Percentiles rank a stretch among this genome's conserved stretches.
These are phyloP conservation scores for Drosophila sturtevanti DNA, from an alignment of 1,140 invertebrate species.

Conservation along the genomic window DNA sequence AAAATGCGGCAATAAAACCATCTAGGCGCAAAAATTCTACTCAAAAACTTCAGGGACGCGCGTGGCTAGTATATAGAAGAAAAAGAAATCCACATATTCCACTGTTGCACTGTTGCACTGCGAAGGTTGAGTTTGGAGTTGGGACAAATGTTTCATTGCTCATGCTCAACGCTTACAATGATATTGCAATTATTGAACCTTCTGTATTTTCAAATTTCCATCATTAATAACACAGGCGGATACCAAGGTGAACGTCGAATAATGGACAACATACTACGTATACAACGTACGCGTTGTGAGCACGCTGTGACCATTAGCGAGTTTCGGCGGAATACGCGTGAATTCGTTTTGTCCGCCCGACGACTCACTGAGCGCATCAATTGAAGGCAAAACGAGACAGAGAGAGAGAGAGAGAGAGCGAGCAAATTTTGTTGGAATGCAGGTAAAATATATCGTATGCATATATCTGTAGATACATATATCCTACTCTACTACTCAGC, in stretches of 20 bases:
- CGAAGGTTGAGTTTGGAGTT: slow-evolving; percentile 31
- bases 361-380: slow-evolving; percentile 77
- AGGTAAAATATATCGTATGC: slow-evolving; percentile 43
- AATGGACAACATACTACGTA: too few relatives aligned
- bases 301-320: slow-evolving; percentile 80
- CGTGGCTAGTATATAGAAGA: slow-evolving; percentile 38
- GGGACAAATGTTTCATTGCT: not conserved
- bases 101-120: too few relatives aligned
- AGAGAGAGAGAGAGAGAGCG: slow-evolving; percentile 25
- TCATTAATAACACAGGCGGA: slow-evolving; percentile 83
- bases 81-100: slow-evolving; percentile 52
- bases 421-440: slow-evolving; percentile 73
- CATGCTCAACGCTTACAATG: slow-evolving; percentile 65
- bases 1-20: slow-evolving; percentile 67
- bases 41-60: slow-evolving; percentile 61
- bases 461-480: too few relatives aligned
- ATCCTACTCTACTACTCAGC: slow-evolving; percentile 50
- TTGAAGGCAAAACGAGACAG: slow-evolving; percentile 52
- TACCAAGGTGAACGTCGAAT: slow-evolving; percentile 66
- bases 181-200: slow-evolving; percentile 83
- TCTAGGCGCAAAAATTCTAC: slow-evolving; percentile 42
- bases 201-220: slow-evolving; percentile 83
- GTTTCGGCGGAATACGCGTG: slow-evolving; percentile 81
- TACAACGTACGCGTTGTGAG: not conserved
- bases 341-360: slow-evolving; percentile 73